Evolutionary conservation across 2,797 vertebrate species (phyloP).

Genomic region (Cuculus canorus): DNA sequence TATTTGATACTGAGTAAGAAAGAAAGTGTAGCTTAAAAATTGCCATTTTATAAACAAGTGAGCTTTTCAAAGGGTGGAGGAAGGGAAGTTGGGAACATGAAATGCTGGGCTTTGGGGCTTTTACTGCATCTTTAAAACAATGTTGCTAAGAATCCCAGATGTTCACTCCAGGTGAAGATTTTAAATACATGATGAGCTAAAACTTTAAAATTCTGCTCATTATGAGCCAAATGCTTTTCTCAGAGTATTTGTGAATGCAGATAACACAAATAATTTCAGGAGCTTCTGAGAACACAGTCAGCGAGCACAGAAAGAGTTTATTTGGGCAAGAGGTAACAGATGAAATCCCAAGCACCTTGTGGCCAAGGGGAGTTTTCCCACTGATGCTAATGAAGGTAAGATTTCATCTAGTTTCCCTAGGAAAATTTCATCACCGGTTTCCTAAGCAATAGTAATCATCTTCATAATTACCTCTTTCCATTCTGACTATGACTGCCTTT

Average conservation of each 20-base stretch:
- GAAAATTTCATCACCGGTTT: neutral
- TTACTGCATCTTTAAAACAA: conserved; percentile 35
- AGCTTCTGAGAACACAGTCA: neutral
- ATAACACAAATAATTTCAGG: neutral
- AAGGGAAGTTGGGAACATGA: neutral
- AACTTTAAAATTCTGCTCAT: conserved; percentile 2
- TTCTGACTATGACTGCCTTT: neutral
- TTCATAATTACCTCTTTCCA: neutral
- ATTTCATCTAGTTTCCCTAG: neutral
- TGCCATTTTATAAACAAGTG: conserved; percentile 67
- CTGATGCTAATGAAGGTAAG: neutral
- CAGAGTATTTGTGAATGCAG: neutral
- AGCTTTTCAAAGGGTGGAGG: neutral
- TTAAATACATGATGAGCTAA: conserved; percentile 17
- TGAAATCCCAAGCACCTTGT: neutral
- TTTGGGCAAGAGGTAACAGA: neutral
- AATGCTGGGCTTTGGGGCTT: conserved; percentile 7
- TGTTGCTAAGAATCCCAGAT: conserved; percentile 17
- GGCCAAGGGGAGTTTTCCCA: neutral
- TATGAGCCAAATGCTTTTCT: neutral
- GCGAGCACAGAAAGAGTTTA: neutral
- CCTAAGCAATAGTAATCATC: neutral
- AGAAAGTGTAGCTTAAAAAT: conserved; percentile 70
- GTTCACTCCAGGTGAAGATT: conserved; percentile 37
- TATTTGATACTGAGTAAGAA: conserved; percentile 70